Evolutionary conservation across 1,140 invertebrate species (phyloP).

Genomic region (Zaprionus capensis): DNA sequence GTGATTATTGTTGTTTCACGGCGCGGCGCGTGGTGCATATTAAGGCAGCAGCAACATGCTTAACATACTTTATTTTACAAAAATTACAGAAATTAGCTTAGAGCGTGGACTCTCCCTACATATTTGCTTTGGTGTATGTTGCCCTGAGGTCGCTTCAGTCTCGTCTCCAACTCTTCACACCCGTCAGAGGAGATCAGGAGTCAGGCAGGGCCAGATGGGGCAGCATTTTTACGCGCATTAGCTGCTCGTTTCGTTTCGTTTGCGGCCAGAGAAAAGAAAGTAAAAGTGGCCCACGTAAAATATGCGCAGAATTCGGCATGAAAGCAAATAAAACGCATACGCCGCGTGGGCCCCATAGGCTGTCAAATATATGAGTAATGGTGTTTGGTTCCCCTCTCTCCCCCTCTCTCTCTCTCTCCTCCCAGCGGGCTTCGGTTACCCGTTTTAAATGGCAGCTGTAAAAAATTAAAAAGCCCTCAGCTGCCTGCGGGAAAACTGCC

Average conservation of each 20-base stretch:
- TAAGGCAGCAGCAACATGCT: conserved; percentile 4
- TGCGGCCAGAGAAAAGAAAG: conserved; percentile 4
- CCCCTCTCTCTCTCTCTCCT: neutral
- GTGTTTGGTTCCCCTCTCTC: neutral
- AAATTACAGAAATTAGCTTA: conserved; percentile 13
- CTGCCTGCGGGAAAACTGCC: conserved; percentile 63
- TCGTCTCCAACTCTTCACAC: conserved; percentile 18
- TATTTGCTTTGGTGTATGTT: no score
- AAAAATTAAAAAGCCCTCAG: conserved; percentile 72
- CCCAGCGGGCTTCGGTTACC: neutral
- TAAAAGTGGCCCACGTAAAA: conserved; percentile 59
- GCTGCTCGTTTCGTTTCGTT: conserved; percentile 55
- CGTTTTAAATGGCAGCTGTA: conserved; percentile 67
- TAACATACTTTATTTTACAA: conserved; percentile 2
- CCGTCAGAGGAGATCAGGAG: conserved; percentile 14
- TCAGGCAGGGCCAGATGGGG: conserved; percentile 33
- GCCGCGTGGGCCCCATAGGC: conserved; percentile 60
- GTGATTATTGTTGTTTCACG: conserved; percentile 10
- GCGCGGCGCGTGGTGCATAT: neutral
- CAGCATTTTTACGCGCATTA: conserved; percentile 56
- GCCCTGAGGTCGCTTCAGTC: neutral
- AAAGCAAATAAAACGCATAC: conserved; percentile 81
- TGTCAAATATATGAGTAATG: conserved; percentile 81
- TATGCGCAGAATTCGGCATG: conserved; percentile 69
- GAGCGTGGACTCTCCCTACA: neutral